These are phyloP conservation scores for Brachyopa scutellaris DNA, from an alignment of 2,888 invertebrate genomes.

Conservation along the genomic window DNA sequence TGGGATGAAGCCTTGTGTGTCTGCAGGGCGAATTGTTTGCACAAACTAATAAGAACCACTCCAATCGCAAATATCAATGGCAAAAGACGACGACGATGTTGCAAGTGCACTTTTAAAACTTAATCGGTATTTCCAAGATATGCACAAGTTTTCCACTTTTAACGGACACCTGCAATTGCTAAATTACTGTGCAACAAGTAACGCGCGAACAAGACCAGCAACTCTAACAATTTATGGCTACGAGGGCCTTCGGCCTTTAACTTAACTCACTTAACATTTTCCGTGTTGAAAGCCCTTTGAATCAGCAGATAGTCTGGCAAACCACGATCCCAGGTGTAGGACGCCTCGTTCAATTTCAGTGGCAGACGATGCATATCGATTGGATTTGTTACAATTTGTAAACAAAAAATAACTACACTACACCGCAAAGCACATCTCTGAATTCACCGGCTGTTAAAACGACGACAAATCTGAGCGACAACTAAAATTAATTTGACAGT, in stretches of 20 bases:
- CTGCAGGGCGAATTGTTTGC: no score
- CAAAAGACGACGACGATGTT: neutral
- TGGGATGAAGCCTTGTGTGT: no score
- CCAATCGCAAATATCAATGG: neutral
- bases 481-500: slow-evolving; percentile 28
- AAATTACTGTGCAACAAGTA: slow-evolving; percentile 5
- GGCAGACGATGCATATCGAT: slow-evolving; percentile 35
- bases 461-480: no score
- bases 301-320: slow-evolving; percentile 34
- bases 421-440: neutral
- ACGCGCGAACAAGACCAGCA: neutral
- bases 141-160: neutral
- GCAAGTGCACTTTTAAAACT: neutral
- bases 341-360: slow-evolving; percentile 20
- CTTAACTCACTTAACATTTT: slow-evolving; percentile 37
- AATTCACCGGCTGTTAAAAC: slow-evolving; percentile 5
- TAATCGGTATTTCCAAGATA: neutral
- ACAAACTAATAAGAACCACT: no score
- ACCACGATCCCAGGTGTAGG: slow-evolving; percentile 36
- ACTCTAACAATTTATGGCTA: no score
- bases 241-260: no score
- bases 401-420: slow-evolving; percentile 7
- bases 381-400: slow-evolving; percentile 15
- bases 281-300: slow-evolving; percentile 26
- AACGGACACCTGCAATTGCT: neutral